Evolutionary conservation across 2,113 vertebrate genomes (phyloP), one percentile per base, ranked within the genome.

Genomic region (Collichthys lucidus): DNA sequence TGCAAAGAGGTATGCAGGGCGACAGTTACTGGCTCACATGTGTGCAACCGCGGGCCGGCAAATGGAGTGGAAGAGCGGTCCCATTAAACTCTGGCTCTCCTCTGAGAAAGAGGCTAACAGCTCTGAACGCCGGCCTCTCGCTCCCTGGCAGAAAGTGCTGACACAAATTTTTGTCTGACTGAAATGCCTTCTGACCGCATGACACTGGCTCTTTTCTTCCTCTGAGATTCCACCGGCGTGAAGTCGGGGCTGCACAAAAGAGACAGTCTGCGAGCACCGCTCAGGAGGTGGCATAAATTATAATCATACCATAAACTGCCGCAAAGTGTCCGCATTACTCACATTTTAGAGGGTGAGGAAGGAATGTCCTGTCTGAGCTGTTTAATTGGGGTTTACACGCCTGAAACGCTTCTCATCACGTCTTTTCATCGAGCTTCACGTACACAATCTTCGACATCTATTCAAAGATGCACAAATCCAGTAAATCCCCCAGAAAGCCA

Each of bases 201-300:
- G 92, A 94, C 92, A 92, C 92, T 87, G 88, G 87, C 87, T 86
- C 93, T 91, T 92, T 92, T 93, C 89, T 91, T 84, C 78, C 80
- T 70, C 56, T 35, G 74, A 83, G 91, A 87, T 82, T 88, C 83
- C 79, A 12, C 42, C 19, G 76, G 67, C 20, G 44, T 79, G 74
- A 88, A 88, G 80, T 77, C 1, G 4, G 4, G 40, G 61, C 79
- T 66, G 14, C 85, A 92, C 91, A 93, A 91, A 88, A 79, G 89
- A 88, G 68, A 85, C 86, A 86, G 88, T 89, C 35, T 79, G 86
- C 11, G 7, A 53, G 70, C 6, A 74, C 76, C 42, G 74, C 79
- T 84, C 46, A 79, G 85, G 83, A 84, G 87, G 85, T 85, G 90
- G 85, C 87, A 68, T 89, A 69, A 89, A 87, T 90, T 85, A 87